phyloP scores from a whole-genome alignment of 2,888 invertebrate species.

The Thalpophila matura region DNA sequence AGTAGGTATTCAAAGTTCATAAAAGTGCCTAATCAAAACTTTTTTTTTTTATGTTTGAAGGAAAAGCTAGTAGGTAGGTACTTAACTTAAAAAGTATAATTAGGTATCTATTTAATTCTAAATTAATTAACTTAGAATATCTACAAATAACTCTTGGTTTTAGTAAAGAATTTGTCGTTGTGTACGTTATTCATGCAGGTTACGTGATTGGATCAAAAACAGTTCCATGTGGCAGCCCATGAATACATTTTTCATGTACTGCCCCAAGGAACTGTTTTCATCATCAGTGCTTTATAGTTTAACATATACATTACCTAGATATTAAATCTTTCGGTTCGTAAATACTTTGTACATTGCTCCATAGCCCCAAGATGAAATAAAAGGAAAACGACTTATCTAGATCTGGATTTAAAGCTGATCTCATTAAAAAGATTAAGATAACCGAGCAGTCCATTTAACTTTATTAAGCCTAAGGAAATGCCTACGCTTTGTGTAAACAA shows the following conservation, averaged over 20 bases:
- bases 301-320: too few species aligned
- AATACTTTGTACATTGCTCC: not conserved
- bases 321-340: not conserved
- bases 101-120: too few species aligned
- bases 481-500: not conserved
- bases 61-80: too few species aligned
- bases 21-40: not conserved
- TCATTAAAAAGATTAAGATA: constrained; percentile 17
- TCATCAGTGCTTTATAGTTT: too few species aligned
- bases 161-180: not conserved
- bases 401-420: constrained; percentile 12
- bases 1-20: not conserved
- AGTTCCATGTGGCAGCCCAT: not conserved
- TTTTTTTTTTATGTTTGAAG: too few species aligned
- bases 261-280: too few species aligned
- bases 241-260: too few species aligned
- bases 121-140: too few species aligned
- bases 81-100: too few species aligned
- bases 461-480: constrained; percentile 22
- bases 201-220: not conserved
- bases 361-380: constrained; percentile 1
- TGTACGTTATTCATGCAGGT: not conserved
- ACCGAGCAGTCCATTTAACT: constrained; percentile 7
- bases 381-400: not conserved
- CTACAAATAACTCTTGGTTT: too few species aligned